These are phyloP conservation scores for Tigriopus californicus DNA, from an alignment of 2,888 invertebrate genomes.

Conservation along the genomic window DNA sequence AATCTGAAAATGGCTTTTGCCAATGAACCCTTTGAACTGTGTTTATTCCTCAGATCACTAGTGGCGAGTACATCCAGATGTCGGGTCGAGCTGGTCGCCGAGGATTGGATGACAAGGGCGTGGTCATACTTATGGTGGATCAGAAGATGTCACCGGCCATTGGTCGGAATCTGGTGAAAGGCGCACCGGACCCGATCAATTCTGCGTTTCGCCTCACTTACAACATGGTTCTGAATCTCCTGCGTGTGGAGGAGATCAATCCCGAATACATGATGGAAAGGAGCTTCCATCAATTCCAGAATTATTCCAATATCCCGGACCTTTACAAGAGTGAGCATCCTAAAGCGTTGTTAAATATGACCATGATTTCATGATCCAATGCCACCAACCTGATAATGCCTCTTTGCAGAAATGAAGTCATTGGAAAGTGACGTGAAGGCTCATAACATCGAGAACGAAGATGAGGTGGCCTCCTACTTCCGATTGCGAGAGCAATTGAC, in stretches of 20 bases:
- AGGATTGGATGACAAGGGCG: conserved; percentile 87
- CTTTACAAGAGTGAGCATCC: conserved; percentile 54
- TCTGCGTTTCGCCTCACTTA: conserved; percentile 98
- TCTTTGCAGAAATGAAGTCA: conserved; percentile 1
- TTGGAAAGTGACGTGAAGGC: not conserved
- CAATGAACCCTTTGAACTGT: too few relatives aligned
- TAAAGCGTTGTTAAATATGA: conserved; percentile 9
- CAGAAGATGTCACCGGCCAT: conserved; percentile 55
- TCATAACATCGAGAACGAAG: not conserved
- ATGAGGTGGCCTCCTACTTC: conserved; percentile 44
- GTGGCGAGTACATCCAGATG: conserved; percentile 39
- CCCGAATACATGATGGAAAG: conserved; percentile 97
- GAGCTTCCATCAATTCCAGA: conserved; percentile 97
- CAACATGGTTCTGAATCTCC: conserved; percentile 91
- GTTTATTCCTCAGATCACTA: conserved; percentile 39
- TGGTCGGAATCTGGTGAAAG: conserved; percentile 38
- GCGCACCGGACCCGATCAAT: conserved; percentile 85
- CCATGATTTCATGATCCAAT: not conserved
- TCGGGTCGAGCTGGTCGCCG: conserved; percentile 93
- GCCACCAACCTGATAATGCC: too few relatives aligned
- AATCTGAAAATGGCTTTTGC: too few relatives aligned
- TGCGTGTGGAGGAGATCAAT: conserved; percentile 96
- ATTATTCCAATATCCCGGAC: conserved; percentile 80
- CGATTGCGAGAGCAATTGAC: conserved; percentile 63
- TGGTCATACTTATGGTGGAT: conserved; percentile 96